phyloP scores from a whole-genome alignment of 2,888 invertebrate species.

The Salpingus planirostris region DNA sequence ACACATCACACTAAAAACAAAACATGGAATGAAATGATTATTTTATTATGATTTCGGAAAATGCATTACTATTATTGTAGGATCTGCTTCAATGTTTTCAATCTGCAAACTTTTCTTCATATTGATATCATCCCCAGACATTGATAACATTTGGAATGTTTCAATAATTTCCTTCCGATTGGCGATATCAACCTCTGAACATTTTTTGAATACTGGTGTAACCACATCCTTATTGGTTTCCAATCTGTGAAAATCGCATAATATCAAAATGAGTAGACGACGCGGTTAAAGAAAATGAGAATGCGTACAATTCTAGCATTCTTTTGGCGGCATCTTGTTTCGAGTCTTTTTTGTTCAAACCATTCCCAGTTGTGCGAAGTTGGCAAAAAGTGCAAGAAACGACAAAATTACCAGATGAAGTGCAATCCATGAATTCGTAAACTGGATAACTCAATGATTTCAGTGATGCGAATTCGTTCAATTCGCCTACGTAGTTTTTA shows the following conservation, averaged over 20 bases:
- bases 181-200: not conserved
- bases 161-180: no score
- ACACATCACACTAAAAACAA: no score
- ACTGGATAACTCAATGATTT: conserved; percentile 4
- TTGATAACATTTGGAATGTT: no score
- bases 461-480: not conserved
- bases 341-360: conserved; percentile 16
- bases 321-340: conserved; percentile 18
- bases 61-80: no score
- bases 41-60: no score
- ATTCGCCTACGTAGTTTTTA: not conserved
- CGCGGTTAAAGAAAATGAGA: not conserved
- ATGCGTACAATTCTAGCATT: conserved; percentile 16
- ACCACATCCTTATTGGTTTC: not conserved
- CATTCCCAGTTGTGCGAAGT: conserved; percentile 11
- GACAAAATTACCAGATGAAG: no score
- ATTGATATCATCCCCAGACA: no score
- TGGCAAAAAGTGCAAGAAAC: conserved; percentile 13
- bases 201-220: no score
- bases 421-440: no score
- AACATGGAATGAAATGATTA: no score
- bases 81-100: no score
- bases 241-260: not conserved
- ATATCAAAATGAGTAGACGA: not conserved
- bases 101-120: no score